These are phyloP conservation scores for Apocrypta bakeri DNA, from an alignment of 1,140 invertebrate genomes.

Conservation along the genomic window DNA sequence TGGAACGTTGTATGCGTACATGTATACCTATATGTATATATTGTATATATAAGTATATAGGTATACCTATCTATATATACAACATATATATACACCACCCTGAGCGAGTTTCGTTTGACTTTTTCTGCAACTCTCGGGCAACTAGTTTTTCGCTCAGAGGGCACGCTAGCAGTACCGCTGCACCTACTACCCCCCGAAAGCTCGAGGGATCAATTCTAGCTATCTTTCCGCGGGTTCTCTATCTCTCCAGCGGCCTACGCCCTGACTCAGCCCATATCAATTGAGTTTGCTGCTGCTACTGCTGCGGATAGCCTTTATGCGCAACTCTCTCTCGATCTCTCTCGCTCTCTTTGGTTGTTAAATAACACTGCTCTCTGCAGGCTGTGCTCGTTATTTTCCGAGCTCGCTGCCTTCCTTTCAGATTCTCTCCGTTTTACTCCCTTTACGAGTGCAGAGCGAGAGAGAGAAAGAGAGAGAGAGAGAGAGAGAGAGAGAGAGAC, in stretches of 20 bases:
- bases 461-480: constrained; percentile 35
- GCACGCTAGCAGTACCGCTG: not conserved
- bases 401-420: not conserved
- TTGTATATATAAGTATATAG: no score
- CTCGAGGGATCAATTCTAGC: constrained; percentile 27
- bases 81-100: not conserved
- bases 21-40: no score
- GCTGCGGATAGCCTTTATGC: not conserved
- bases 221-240: not conserved
- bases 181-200: not conserved
- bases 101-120: constrained; percentile 15
- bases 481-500: constrained; percentile 33
- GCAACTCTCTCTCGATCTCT: not conserved
- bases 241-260: not conserved
- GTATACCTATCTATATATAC: no score
- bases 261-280: constrained; percentile 25
- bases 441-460: not conserved
- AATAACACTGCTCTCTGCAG: not conserved
- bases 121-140: not conserved
- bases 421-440: constrained; percentile 8
- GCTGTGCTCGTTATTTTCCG: constrained; percentile 7
- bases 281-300: constrained; percentile 12
- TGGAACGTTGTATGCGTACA: no score
- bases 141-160: not conserved
- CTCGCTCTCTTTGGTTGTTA: not conserved